Percentiles rank a stretch among this genome's conserved stretches.
phyloP scores from a whole-genome alignment of 1,140 invertebrate species.

The Eriocheir sinensis region DNA sequence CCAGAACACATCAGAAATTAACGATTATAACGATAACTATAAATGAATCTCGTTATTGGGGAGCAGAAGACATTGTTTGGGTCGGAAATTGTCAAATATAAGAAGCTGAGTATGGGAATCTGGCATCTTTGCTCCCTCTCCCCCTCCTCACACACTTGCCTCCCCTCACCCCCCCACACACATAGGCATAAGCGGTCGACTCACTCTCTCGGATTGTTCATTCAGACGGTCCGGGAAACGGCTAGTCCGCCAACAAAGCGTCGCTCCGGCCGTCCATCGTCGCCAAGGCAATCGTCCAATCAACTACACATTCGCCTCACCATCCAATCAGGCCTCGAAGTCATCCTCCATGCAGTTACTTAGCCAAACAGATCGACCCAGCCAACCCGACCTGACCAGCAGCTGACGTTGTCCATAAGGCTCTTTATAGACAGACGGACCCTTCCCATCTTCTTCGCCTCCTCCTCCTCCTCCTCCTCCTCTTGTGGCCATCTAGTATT shows the following conservation, averaged over 20 bases:
- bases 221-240: neutral
- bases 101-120: too few relatives aligned
- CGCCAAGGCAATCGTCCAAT: neutral
- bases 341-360: conserved; percentile 4
- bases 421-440: too few relatives aligned
- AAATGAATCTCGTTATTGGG: too few relatives aligned
- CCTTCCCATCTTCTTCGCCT: neutral
- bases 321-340: neutral
- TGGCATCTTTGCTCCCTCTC: too few relatives aligned
- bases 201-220: neutral
- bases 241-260: neutral
- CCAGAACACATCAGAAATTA: too few relatives aligned
- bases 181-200: neutral
- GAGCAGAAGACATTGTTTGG: too few relatives aligned
- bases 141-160: too few relatives aligned
- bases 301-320: neutral
- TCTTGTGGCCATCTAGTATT: too few relatives aligned
- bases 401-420: too few relatives aligned
- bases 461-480: neutral
- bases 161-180: neutral
- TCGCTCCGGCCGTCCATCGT: neutral
- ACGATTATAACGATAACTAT: too few relatives aligned
- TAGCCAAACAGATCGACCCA: neutral
- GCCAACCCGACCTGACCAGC: neutral
- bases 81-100: too few relatives aligned